Evolutionary conservation across 2,888 invertebrate genomes (phyloP).

Genomic region (Cabera pusaria): DNA sequence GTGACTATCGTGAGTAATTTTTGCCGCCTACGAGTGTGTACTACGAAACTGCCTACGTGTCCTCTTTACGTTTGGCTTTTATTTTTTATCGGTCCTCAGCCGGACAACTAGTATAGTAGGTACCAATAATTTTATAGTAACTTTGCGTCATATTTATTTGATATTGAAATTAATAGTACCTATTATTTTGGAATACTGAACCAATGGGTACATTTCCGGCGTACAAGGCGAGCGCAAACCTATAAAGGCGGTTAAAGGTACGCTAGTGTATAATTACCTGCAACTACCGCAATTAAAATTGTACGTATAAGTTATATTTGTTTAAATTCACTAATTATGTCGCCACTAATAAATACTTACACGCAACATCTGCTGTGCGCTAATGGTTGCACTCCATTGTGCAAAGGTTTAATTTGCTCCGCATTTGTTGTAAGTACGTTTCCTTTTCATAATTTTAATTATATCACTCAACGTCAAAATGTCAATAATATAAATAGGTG

Average conservation of each 20-base stretch:
- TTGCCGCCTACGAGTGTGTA: slow-evolving; percentile 5
- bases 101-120: too few species aligned
- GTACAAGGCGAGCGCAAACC: slow-evolving; percentile 34
- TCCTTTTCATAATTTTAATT: slow-evolving; percentile 28
- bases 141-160: too few species aligned
- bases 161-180: too few species aligned
- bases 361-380: slow-evolving; percentile 71
- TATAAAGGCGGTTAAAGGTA: slow-evolving; percentile 38
- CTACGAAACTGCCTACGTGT: too few species aligned
- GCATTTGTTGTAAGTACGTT: slow-evolving; percentile 40
- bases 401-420: slow-evolving; percentile 62
- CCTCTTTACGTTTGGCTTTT: too few species aligned
- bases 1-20: slow-evolving; percentile 7
- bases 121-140: too few species aligned
- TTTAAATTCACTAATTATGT: slow-evolving; percentile 78
- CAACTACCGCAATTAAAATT: slow-evolving; percentile 65
- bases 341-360: slow-evolving; percentile 74
- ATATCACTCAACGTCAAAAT: too few species aligned
- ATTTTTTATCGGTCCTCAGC: too few species aligned
- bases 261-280: slow-evolving; percentile 57
- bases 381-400: slow-evolving; percentile 62
- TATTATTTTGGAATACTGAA: too few species aligned
- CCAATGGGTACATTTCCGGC: slow-evolving; percentile 39
- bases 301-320: slow-evolving; percentile 77
- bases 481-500: too few species aligned